A percentile compares a stretch with the other conserved stretches of the same genome.
Evolutionary conservation across 2,797 vertebrate species (phyloP).

Genomic region (Rachycentron canadum): DNA sequence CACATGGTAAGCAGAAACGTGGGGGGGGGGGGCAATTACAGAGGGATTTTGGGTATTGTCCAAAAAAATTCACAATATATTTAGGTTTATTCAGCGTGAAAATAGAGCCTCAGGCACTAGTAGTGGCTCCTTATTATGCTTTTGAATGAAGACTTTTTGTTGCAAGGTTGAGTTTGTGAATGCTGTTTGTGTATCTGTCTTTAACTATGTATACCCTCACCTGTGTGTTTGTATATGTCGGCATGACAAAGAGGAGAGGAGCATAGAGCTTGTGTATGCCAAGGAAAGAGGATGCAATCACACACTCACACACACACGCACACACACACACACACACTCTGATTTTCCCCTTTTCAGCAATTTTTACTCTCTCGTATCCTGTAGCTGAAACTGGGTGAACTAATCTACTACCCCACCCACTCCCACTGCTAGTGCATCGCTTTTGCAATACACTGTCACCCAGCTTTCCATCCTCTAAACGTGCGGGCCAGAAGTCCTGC

Average conservation of each 20-base stretch:
- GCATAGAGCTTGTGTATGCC: background rate
- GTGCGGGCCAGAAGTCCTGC: slow-evolving; percentile 28
- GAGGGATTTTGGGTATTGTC: slow-evolving; percentile 72
- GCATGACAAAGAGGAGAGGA: slow-evolving; percentile 13
- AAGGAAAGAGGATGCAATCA: slow-evolving; percentile 9
- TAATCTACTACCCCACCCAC: slow-evolving; percentile 30
- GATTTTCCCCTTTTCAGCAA: slow-evolving; percentile 38
- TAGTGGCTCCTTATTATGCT: slow-evolving; percentile 30
- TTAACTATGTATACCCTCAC: background rate
- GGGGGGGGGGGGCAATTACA: slow-evolving; percentile 64
- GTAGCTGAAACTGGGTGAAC: slow-evolving; percentile 50
- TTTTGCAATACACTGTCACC: slow-evolving; percentile 64
- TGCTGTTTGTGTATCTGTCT: background rate
- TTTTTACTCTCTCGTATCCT: slow-evolving; percentile 33
- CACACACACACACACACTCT: slow-evolving; percentile 3
- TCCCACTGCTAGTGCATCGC: slow-evolving; percentile 49
- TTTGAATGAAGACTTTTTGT: slow-evolving; percentile 24
- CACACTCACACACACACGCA: slow-evolving; percentile 1
- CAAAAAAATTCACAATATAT: slow-evolving; percentile 51
- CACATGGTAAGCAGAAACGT: slow-evolving; percentile 21
- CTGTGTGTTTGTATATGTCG: slow-evolving; percentile 37
- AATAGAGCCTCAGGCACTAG: slow-evolving; percentile 30
- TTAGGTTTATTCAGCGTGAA: slow-evolving; percentile 55
- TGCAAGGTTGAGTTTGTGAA: slow-evolving; percentile 8
- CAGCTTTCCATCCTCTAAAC: slow-evolving; percentile 39